These are phyloP conservation scores for Clytia hemisphaerica DNA, from an alignment of 30 jellyfish, hydroid and myxozoan species.

Conservation along the genomic window DNA sequence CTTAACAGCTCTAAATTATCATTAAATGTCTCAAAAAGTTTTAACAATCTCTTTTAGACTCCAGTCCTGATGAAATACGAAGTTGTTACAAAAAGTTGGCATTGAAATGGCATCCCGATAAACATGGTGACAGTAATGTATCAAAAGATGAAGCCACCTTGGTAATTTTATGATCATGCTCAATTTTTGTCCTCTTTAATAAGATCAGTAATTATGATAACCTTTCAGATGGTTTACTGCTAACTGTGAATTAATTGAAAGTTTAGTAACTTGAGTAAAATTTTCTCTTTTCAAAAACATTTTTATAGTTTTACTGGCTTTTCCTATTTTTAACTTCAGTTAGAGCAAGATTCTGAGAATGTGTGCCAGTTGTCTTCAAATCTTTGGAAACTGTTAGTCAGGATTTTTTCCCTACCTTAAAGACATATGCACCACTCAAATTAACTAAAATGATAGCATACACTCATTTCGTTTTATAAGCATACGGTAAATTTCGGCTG, in stretches of 20 bases:
- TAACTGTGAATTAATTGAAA: background rate
- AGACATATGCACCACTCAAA: too few species aligned
- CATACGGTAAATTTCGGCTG: too few species aligned
- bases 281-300: too few species aligned
- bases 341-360: too few species aligned
- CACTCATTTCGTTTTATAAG: too few species aligned
- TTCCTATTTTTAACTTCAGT: background rate
- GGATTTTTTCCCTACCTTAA: too few species aligned
- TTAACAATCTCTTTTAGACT: slow-evolving; percentile 50
- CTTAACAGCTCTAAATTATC: background rate
- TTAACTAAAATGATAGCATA: too few species aligned
- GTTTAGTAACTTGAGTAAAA: too few species aligned
- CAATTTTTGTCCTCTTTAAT: background rate
- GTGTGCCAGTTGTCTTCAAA: too few species aligned
- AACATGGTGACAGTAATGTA: slow-evolving; percentile 55
- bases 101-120: slow-evolving; percentile 94
- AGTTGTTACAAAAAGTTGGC: slow-evolving; percentile 78
- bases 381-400: too few species aligned
- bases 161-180: slow-evolving; percentile 16
- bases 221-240: background rate
- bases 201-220: background rate
- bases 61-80: slow-evolving; percentile 82
- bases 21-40: background rate
- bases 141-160: slow-evolving; percentile 78
- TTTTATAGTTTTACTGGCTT: background rate